These are phyloP conservation scores for Xerus rutilus DNA, from an alignment of 2,797 vertebrate genomes.

Conservation along the genomic window DNA sequence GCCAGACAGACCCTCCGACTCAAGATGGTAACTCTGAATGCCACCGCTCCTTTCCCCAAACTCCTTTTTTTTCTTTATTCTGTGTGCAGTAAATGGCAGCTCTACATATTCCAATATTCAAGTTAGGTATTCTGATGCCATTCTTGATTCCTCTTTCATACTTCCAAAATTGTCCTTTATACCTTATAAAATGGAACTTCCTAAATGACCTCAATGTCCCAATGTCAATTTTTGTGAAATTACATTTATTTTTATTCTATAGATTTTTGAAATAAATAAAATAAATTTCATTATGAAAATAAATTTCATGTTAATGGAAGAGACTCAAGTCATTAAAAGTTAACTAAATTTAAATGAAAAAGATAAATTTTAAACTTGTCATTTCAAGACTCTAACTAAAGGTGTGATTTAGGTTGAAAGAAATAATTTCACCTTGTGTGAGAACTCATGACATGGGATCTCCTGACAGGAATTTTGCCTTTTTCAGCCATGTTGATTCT, in stretches of 20 bases:
- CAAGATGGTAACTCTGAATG: not conserved
- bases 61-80: not conserved
- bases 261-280: not conserved
- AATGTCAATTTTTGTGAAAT: constrained; percentile 14
- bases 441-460: not conserved
- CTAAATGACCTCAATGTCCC: not conserved
- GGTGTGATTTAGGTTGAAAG: constrained; percentile 24
- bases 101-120: not conserved
- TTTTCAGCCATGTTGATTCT: not conserved
- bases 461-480: not conserved
- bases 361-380: constrained; percentile 54
- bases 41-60: not conserved
- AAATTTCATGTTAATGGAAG: constrained; percentile 13
- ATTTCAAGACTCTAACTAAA: not conserved
- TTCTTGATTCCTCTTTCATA: not conserved
- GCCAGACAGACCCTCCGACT: not conserved
- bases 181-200: not conserved
- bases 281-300: constrained; percentile 29
- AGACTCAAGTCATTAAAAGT: not conserved
- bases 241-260: constrained; percentile 31
- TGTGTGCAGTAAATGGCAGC: not conserved
- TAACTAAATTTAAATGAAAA: constrained; percentile 54
- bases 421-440: not conserved
- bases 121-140: not conserved
- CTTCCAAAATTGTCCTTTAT: not conserved